These are phyloP conservation scores for Lobophora halterata DNA, from an alignment of 2,888 invertebrate genomes.

Conservation along the genomic window DNA sequence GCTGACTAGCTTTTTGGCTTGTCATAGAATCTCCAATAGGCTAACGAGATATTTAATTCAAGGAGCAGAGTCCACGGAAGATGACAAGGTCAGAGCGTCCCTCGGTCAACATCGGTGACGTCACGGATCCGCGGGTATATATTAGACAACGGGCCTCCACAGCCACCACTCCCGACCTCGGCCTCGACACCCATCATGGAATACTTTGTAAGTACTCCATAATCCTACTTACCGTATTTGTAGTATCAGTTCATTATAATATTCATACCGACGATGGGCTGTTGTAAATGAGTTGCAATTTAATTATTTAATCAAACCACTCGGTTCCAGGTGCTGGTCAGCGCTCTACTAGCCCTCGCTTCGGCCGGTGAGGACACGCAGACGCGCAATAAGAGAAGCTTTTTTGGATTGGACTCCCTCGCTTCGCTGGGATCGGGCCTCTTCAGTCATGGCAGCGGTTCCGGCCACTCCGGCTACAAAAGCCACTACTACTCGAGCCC, in stretches of 20 bases:
- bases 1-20: too few relatives aligned
- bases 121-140: conserved; percentile 32
- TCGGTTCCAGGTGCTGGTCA: conserved; percentile 35
- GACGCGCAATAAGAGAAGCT: conserved; percentile 47
- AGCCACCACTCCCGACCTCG: conserved; percentile 19
- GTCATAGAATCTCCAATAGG: too few relatives aligned
- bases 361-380: conserved; percentile 24
- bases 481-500: conserved; percentile 21
- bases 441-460: conserved; percentile 9
- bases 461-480: conserved; percentile 11
- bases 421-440: conserved; percentile 6
- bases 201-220: conserved; percentile 50
- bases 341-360: conserved; percentile 36
- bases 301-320: not conserved
- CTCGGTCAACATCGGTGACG: conserved; percentile 27
- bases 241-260: too few relatives aligned
- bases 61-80: too few relatives aligned
- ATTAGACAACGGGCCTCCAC: conserved; percentile 35
- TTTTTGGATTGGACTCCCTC: conserved; percentile 32
- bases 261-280: too few relatives aligned
- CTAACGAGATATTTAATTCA: too few relatives aligned
- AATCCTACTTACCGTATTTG: too few relatives aligned
- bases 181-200: conserved; percentile 39
- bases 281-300: not conserved
- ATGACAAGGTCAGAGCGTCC: conserved; percentile 10